Evolutionary conservation across 2,888 invertebrate genomes (phyloP).

Genomic region (Autographa pulchrina): DNA sequence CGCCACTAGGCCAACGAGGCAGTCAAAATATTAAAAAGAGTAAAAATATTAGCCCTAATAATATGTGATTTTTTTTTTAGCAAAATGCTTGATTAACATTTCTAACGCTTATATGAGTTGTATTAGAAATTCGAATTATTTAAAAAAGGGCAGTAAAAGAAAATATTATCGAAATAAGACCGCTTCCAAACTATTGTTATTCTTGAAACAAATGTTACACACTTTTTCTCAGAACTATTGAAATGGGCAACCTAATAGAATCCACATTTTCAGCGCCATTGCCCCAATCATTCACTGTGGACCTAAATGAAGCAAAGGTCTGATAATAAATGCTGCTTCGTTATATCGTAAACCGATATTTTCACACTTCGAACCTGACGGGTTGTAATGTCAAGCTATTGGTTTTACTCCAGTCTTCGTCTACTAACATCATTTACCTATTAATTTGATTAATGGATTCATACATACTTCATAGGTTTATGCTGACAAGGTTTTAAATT

Average conservation of each 20-base stretch:
- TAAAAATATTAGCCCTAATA: no score
- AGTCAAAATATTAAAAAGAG: no score
- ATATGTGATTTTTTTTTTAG: no score
- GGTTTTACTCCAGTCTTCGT: neutral
- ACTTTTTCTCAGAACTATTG: neutral
- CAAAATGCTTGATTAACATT: no score
- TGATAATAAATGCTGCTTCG: neutral
- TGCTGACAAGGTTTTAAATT: no score
- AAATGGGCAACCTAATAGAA: neutral
- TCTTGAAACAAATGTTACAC: neutral
- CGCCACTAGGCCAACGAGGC: no score
- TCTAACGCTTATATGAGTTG: no score
- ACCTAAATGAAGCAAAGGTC: constrained; percentile 4
- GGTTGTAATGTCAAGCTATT: neutral
- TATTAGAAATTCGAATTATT: no score
- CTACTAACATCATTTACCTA: neutral
- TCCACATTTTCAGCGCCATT: constrained; percentile 1
- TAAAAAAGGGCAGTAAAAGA: no score
- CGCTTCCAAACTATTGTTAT: neutral
- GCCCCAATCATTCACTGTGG: neutral
- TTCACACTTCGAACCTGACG: neutral
- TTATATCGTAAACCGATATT: constrained; percentile 4
- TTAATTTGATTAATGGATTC: no score
- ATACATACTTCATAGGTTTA: no score
- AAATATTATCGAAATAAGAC: no score